phyloP scores from a whole-genome alignment of 92 coral and sea anemone species.

The Pocillopora meandrina region DNA sequence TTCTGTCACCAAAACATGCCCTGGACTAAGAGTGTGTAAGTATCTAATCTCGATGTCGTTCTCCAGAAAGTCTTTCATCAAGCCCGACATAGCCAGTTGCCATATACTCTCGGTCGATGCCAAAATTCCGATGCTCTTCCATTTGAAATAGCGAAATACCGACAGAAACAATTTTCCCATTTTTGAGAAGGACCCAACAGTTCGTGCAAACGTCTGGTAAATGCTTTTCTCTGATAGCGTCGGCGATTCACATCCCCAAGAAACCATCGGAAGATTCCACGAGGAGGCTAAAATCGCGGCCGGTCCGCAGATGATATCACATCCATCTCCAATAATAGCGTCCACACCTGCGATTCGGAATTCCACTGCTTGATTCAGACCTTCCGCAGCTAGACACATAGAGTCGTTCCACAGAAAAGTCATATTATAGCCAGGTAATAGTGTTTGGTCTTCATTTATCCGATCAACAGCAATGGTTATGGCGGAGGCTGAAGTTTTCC shows the following conservation, averaged over 20 bases:
- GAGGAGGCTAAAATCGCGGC: slow-evolving; percentile 78
- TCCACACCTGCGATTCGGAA: slow-evolving; percentile 75
- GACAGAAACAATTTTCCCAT: slow-evolving; percentile 76
- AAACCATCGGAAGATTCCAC: slow-evolving; percentile 87
- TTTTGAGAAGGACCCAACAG: slow-evolving; percentile 80
- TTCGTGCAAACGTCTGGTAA: slow-evolving; percentile 77
- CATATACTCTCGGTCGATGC: slow-evolving; percentile 89
- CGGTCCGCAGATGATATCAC: slow-evolving; percentile 82
- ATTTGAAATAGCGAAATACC: slow-evolving; percentile 67
- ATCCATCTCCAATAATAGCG: slow-evolving; percentile 83
- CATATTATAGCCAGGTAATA: slow-evolving; percentile 68
- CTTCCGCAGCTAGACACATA: slow-evolving; percentile 79
- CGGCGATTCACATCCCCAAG: slow-evolving; percentile 84
- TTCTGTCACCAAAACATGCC: slow-evolving; percentile 78
- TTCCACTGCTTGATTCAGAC: slow-evolving; percentile 81
- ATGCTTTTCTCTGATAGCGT: slow-evolving; percentile 74
- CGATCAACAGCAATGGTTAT: slow-evolving; percentile 79
- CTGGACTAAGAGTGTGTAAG: slow-evolving; percentile 78
- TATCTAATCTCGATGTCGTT: slow-evolving; percentile 75
- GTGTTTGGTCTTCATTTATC: slow-evolving; percentile 65
- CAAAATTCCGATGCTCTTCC: slow-evolving; percentile 80
- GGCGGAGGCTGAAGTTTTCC: slow-evolving; percentile 83
- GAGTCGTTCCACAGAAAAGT: slow-evolving; percentile 82
- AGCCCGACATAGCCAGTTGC: slow-evolving; percentile 71
- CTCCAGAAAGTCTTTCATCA: slow-evolving; percentile 65